Percentiles rank a stretch among this genome's conserved stretches.
phyloP scores from a whole-genome alignment of 2,888 invertebrate genomes.

The Pecten maximus region DNA sequence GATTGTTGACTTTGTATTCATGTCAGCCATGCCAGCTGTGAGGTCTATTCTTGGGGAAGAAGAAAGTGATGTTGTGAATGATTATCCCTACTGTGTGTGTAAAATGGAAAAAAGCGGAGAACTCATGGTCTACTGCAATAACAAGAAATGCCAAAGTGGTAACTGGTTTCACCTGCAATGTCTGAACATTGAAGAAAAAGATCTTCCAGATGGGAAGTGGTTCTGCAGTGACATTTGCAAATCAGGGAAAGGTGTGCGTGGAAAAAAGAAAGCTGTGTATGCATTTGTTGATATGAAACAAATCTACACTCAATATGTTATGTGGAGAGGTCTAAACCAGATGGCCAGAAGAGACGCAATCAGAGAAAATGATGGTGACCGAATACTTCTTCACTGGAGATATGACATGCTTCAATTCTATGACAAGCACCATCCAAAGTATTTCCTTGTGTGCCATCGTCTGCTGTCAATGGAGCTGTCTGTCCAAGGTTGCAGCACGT shows the following conservation, averaged over 20 bases:
- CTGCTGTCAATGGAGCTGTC: slow-evolving; percentile 53
- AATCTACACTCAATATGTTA: slow-evolving; percentile 42
- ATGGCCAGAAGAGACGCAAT: slow-evolving; percentile 55
- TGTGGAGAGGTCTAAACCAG: slow-evolving; percentile 54
- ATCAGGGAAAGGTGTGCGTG: background rate
- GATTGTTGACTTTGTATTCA: slow-evolving; percentile 51
- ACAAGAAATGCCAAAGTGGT: slow-evolving; percentile 48
- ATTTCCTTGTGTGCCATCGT: slow-evolving; percentile 53
- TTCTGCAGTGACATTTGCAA: slow-evolving; percentile 41
- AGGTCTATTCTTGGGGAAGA: slow-evolving; percentile 32
- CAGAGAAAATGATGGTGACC: slow-evolving; percentile 58
- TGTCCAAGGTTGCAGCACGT: slow-evolving; percentile 46
- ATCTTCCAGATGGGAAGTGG: slow-evolving; percentile 52
- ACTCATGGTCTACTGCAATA: slow-evolving; percentile 50
- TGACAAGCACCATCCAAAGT: slow-evolving; percentile 58
- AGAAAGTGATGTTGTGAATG: background rate
- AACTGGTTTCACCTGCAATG: slow-evolving; percentile 54
- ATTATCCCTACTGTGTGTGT: slow-evolving; percentile 38
- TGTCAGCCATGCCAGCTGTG: slow-evolving; percentile 41
- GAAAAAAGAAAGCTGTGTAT: background rate
- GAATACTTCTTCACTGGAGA: slow-evolving; percentile 57
- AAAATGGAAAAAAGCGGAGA: slow-evolving; percentile 41
- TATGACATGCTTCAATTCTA: slow-evolving; percentile 57
- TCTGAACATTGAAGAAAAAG: slow-evolving; percentile 44
- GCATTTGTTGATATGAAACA: background rate